Conservation (phyloP, 1,140 invertebrate genomes). For the Condylostylus longicornis region DNA sequence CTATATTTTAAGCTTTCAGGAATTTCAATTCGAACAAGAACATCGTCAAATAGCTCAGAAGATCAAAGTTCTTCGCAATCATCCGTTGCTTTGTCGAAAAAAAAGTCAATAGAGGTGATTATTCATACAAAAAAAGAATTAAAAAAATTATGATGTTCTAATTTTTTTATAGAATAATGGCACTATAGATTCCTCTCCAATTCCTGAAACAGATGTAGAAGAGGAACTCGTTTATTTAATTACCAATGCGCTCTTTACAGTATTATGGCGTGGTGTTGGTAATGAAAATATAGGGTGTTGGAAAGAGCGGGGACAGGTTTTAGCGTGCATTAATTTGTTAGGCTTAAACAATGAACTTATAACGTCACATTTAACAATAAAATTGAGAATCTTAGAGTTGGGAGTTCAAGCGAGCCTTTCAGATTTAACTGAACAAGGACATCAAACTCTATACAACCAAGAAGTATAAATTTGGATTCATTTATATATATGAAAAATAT, state of each 20-base stretch:
- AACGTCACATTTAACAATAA: conserved; percentile 39
- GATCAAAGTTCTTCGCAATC: conserved; percentile 23
- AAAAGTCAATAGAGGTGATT: conserved; percentile 5
- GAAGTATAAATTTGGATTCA: conserved; percentile 19
- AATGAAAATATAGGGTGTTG: conserved; percentile 40
- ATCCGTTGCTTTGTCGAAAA: conserved; percentile 13
- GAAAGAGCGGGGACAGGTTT: conserved; percentile 46
- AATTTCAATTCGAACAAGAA: conserved; percentile 10
- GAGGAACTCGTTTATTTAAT: conserved; percentile 43
- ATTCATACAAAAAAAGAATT: no score
- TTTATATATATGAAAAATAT: conserved; percentile 2
- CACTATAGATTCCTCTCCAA: conserved; percentile 25
- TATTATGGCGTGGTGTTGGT: conserved; percentile 47
- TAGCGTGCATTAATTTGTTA: conserved; percentile 45
- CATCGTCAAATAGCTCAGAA: conserved; percentile 25
- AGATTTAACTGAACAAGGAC: conserved; percentile 39
- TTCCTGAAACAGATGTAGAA: conserved; percentile 34
- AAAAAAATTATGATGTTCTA: no score
- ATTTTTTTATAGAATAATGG: conserved; percentile 12
- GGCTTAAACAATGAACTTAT: conserved; percentile 43
- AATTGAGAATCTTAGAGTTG: conserved; percentile 44
- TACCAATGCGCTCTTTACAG: conserved; percentile 39
- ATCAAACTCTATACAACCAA: conserved; percentile 27
- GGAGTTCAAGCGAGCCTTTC: conserved; percentile 40
- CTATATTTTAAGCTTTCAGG: no score